Evolutionary conservation across 2,888 invertebrate species (phyloP).

Genomic region (Perithous albicinctus): DNA sequence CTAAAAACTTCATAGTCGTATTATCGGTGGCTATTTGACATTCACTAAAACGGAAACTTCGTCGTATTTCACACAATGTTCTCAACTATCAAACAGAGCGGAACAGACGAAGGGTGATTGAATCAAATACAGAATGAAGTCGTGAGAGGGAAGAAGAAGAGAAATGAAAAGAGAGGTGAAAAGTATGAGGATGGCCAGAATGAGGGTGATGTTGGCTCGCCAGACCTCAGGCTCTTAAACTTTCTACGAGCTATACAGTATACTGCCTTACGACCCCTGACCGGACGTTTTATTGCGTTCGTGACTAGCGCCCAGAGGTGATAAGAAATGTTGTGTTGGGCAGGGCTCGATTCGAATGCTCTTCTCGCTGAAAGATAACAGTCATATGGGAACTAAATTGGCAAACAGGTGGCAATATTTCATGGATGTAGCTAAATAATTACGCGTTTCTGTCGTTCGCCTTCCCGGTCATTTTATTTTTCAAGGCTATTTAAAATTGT

Average conservation of each 20-base stretch:
- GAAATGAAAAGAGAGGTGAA: background rate
- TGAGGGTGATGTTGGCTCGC: background rate
- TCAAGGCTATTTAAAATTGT: background rate
- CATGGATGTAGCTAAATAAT: conserved; percentile 22
- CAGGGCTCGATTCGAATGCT: background rate
- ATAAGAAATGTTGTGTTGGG: conserved; percentile 25
- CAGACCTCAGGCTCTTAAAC: conserved; percentile 10
- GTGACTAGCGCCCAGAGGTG: background rate
- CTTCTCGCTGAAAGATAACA: background rate
- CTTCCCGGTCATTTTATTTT: too few relatives aligned
- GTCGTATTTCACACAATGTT: background rate
- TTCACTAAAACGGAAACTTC: background rate
- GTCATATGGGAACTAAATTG: conserved; percentile 8
- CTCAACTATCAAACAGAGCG: background rate
- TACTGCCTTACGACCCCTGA: conserved; percentile 33
- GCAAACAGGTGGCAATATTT: conserved; percentile 40
- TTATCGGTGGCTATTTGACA: conserved; percentile 14
- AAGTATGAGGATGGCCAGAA: background rate
- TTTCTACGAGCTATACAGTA: conserved; percentile 17
- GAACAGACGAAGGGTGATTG: background rate
- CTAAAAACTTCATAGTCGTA: too few relatives aligned
- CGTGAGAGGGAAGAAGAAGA: background rate
- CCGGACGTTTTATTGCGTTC: conserved; percentile 39
- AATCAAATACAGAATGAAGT: background rate
- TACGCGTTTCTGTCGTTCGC: background rate